Percentiles rank a stretch among this genome's conserved stretches.
Conservation (phyloP, 2,113 vertebrate species). For the Noctilio leporinus region DNA sequence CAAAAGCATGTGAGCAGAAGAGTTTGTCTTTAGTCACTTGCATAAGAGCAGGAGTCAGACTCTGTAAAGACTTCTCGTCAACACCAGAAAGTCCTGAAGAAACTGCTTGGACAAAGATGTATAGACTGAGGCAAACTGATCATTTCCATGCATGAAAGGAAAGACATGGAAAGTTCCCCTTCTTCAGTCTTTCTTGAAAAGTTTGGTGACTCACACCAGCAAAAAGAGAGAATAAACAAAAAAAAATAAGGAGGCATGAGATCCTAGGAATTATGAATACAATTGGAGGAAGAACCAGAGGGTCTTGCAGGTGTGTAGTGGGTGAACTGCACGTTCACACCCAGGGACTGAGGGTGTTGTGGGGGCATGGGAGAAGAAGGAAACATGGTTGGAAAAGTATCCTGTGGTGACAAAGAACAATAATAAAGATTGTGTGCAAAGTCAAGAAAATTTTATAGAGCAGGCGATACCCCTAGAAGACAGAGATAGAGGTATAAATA, state of each 20-base stretch:
- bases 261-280: neutral
- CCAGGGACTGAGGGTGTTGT: fast-evolving
- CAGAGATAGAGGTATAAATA: too few species aligned
- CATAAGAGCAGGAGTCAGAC: neutral
- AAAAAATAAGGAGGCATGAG: neutral
- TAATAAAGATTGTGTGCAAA: neutral
- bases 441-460: neutral
- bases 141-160: neutral
- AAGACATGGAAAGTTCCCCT: neutral
- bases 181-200: neutral
- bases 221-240: neutral
- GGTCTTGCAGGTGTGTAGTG: too few species aligned
- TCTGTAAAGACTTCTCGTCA: neutral
- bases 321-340: neutral
- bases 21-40: neutral
- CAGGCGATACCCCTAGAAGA: neutral
- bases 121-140: neutral
- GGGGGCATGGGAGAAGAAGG: neutral
- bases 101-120: neutral
- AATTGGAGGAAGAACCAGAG: neutral
- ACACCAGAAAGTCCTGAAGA: neutral
- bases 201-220: neutral
- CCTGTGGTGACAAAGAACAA: neutral
- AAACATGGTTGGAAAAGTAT: neutral
- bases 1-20: neutral